Percentiles rank a stretch among this genome's conserved stretches.
Conservation (phyloP, 2,888 invertebrate species). For the Lissocephala sabroskyi region DNA sequence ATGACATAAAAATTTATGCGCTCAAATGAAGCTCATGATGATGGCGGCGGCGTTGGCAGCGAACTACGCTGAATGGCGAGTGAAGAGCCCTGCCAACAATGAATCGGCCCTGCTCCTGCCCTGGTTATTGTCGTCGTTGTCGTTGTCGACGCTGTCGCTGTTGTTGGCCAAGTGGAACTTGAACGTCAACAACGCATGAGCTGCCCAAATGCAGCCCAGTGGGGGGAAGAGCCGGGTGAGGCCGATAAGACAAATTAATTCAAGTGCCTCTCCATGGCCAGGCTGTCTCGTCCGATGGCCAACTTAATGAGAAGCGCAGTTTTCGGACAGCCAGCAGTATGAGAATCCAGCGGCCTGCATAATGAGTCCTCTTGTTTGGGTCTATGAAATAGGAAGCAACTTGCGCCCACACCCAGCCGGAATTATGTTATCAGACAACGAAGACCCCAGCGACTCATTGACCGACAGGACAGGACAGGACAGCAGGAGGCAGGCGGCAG, state of each 20-base stretch:
- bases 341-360: conserved; percentile 44
- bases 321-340: conserved; percentile 28
- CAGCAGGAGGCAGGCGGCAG: too few relatives aligned
- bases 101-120: conserved; percentile 11
- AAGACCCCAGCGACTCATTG: too few relatives aligned
- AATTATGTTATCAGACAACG: conserved; percentile 30
- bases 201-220: conserved; percentile 28
- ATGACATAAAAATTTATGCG: conserved; percentile 44
- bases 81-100: conserved; percentile 7
- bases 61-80: conserved; percentile 14
- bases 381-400: conserved; percentile 43
- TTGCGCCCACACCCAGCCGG: not conserved
- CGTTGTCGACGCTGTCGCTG: conserved; percentile 19
- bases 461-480: too few relatives aligned
- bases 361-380: conserved; percentile 37
- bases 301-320: conserved; percentile 46
- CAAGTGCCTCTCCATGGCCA: conserved; percentile 26
- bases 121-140: conserved; percentile 5
- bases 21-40: conserved; percentile 41
- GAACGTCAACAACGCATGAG: conserved; percentile 55
- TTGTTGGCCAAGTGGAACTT: conserved; percentile 47
- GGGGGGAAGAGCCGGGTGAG: not conserved
- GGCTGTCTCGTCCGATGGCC: not conserved
- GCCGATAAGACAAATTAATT: conserved; percentile 58
- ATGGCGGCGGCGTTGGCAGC: conserved; percentile 11